phyloP scores from a whole-genome alignment of 1,140 invertebrate genomes.

The Zaprionus nigranus region DNA sequence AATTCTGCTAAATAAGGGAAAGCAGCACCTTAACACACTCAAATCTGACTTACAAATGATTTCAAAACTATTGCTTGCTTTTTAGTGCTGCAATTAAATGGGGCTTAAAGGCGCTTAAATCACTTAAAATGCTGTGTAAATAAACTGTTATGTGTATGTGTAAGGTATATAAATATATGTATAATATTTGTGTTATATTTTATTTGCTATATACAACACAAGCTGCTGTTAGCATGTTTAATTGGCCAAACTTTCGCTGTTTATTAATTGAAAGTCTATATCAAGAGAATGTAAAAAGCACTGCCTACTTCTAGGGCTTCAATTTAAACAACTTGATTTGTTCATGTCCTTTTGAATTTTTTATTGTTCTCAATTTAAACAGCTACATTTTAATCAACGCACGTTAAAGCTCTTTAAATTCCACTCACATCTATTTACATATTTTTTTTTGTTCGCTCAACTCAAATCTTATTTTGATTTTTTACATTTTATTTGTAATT shows the following conservation, averaged over 20 bases:
- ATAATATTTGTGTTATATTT: too few relatives aligned
- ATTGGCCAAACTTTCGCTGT: not conserved
- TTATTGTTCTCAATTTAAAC: not conserved
- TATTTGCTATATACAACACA: too few relatives aligned
- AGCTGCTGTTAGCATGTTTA: not conserved
- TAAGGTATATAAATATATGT: too few relatives aligned
- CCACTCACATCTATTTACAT: not conserved
- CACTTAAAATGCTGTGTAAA: not conserved
- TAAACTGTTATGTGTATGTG: too few relatives aligned
- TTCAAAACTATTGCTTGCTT: not conserved
- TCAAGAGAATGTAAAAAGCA: not conserved
- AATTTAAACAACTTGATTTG: not conserved
- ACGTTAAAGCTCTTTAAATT: not conserved
- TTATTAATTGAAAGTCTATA: too few relatives aligned
- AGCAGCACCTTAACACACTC: not conserved
- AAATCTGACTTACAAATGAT: not conserved
- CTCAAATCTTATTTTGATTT: conserved; percentile 1
- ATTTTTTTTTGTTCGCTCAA: not conserved
- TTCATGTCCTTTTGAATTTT: too few relatives aligned
- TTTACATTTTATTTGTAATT: conserved; percentile 1
- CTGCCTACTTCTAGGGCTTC: not conserved
- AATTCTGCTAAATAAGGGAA: not conserved
- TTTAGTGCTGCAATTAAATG: not conserved
- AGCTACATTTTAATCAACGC: not conserved
- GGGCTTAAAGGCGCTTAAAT: not conserved